These are phyloP conservation scores for Cassiopea andromeda DNA, from an alignment of 30 jellyfish, hydroid and myxozoan genomes.

Conservation along the genomic window DNA sequence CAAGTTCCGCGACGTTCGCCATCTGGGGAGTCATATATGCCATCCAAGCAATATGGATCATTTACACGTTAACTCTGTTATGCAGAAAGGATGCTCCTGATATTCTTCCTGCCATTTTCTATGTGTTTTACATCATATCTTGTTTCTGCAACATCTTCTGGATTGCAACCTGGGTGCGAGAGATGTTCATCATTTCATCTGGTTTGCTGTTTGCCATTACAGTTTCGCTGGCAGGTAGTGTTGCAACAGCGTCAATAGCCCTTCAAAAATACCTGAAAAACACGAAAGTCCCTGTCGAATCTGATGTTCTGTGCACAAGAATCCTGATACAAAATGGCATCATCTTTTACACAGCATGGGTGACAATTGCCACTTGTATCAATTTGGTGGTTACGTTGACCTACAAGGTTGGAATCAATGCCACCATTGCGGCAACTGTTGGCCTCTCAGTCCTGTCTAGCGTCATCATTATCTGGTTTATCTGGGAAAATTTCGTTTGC, in stretches of 20 bases:
- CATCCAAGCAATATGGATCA: conserved; percentile 65
- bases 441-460: conserved; percentile 56
- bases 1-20: conserved; percentile 78
- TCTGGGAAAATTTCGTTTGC: conserved; percentile 44
- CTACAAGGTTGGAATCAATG: conserved; percentile 24
- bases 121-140: conserved; percentile 51
- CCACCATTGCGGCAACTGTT: conserved; percentile 31
- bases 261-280: conserved; percentile 45
- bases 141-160: conserved; percentile 52
- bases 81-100: conserved; percentile 59
- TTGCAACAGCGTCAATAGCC: conserved; percentile 55
- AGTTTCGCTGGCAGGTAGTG: conserved; percentile 47
- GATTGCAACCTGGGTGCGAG: conserved; percentile 74
- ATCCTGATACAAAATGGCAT: conserved; percentile 65
- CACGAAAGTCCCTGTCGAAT: not conserved
- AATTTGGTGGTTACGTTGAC: conserved; percentile 44
- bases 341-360: conserved; percentile 73
- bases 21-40: conserved; percentile 85
- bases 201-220: conserved; percentile 36
- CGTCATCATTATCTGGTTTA: conserved; percentile 67
- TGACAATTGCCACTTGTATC: conserved; percentile 54
- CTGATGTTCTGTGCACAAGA: conserved; percentile 65
- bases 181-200: conserved; percentile 23
- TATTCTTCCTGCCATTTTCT: conserved; percentile 68
- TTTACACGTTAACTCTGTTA: conserved; percentile 48